phyloP scores from a whole-genome alignment of 2,888 invertebrate species.

The Cheilosia soror region DNA sequence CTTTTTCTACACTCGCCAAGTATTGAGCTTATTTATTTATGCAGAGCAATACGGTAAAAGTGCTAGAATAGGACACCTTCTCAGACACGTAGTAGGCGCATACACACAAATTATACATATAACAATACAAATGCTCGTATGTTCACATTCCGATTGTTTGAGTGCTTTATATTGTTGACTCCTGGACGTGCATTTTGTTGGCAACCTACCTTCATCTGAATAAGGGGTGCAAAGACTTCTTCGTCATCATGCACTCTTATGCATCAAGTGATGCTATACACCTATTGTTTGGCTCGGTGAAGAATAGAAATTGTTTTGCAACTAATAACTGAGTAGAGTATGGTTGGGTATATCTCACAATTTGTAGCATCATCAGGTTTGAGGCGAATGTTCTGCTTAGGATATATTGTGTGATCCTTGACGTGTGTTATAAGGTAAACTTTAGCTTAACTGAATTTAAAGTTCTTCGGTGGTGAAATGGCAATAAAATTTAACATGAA shows the following conservation, averaged over 20 bases:
- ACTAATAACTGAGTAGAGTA: constrained; percentile 61
- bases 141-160: constrained; percentile 71
- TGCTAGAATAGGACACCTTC: constrained; percentile 71
- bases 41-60: constrained; percentile 65
- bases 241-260: constrained; percentile 40
- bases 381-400: constrained; percentile 18
- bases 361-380: constrained; percentile 25
- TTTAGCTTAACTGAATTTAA: constrained; percentile 13
- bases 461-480: background rate
- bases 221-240: constrained; percentile 53
- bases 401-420: constrained; percentile 5
- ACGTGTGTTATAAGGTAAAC: background rate
- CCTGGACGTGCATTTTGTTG: constrained; percentile 58
- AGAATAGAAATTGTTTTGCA: constrained; percentile 71
- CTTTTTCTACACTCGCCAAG: constrained; percentile 20
- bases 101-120: constrained; percentile 25
- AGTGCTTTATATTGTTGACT: constrained; percentile 71
- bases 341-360: background rate
- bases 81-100: constrained; percentile 72
- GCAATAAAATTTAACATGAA: background rate
- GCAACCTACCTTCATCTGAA: constrained; percentile 18
- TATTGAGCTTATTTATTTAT: constrained; percentile 71
- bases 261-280: constrained; percentile 40
- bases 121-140: constrained; percentile 33
- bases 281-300: constrained; percentile 59